These are phyloP conservation scores for Eulithis testata DNA, from an alignment of 2,888 invertebrate species.

Conservation along the genomic window DNA sequence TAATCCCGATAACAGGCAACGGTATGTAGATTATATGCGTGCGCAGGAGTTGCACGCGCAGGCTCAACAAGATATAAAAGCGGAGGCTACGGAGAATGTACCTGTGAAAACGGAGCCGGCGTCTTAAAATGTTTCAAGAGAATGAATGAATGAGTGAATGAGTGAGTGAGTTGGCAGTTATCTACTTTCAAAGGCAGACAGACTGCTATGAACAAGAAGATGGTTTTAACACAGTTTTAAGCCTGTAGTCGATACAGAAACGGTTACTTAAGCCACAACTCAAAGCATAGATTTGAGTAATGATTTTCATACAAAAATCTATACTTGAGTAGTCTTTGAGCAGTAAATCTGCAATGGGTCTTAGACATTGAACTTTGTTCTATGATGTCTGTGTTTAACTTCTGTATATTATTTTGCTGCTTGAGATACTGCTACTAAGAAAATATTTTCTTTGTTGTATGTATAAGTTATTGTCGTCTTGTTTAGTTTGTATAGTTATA, in stretches of 20 bases:
- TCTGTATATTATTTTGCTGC: neutral
- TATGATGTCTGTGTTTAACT: neutral
- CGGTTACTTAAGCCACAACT: no score
- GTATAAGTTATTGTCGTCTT: neutral
- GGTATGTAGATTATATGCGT: conserved; percentile 62
- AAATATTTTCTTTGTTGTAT: neutral
- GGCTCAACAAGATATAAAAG: conserved; percentile 23
- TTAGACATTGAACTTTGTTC: neutral
- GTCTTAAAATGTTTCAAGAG: conserved; percentile 37
- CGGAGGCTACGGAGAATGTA: conserved; percentile 46
- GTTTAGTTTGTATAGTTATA: no score
- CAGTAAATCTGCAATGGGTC: no score
- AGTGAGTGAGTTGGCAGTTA: conserved; percentile 16
- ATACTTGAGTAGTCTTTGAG: no score
- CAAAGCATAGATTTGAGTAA: no score
- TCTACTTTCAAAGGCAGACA: neutral
- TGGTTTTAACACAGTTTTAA: neutral
- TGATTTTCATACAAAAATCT: no score
- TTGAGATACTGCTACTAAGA: neutral
- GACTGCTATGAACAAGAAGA: neutral
- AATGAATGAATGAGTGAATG: conserved; percentile 36
- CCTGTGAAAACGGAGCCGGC: conserved; percentile 57
- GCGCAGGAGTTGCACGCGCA: conserved; percentile 14
- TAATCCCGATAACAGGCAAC: conserved; percentile 74
- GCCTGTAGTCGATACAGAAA: no score